phyloP scores from a whole-genome alignment of 2,888 invertebrate species.

The Ennomos fuscantarius region DNA sequence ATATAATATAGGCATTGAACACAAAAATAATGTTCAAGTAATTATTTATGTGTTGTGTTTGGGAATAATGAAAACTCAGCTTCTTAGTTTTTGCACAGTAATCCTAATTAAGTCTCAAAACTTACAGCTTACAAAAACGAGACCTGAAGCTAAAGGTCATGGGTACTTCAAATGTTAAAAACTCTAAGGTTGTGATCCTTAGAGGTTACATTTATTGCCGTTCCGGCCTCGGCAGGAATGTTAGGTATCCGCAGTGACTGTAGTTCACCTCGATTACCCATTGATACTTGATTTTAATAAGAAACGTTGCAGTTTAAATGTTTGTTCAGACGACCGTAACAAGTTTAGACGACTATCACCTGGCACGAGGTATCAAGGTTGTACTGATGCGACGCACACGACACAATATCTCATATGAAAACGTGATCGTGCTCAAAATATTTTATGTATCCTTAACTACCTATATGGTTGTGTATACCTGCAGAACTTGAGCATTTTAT shows the following conservation, averaged over 20 bases:
- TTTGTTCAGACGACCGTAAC: constrained; percentile 54
- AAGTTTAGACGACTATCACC: constrained; percentile 38
- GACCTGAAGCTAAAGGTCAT: constrained; percentile 6
- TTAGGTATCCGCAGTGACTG: constrained; percentile 47
- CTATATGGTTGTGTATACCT: too few species aligned
- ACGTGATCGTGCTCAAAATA: constrained; percentile 1
- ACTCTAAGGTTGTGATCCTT: neutral
- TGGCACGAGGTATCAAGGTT: constrained; percentile 20
- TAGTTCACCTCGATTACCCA: constrained; percentile 65
- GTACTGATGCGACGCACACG: constrained; percentile 12
- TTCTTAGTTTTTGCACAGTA: too few species aligned
- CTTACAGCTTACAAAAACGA: too few species aligned
- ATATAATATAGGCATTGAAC: too few species aligned
- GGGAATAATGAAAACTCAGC: too few species aligned
- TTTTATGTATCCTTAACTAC: too few species aligned
- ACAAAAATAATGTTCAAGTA: neutral
- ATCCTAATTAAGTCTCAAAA: too few species aligned
- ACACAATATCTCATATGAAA: constrained; percentile 3
- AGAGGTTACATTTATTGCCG: constrained; percentile 10
- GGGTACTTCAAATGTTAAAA: neutral
- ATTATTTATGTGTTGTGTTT: neutral
- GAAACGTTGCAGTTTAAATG: constrained; percentile 56
- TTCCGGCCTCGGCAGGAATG: constrained; percentile 48
- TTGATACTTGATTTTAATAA: constrained; percentile 54
- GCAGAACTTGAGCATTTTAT: too few species aligned